Conservation (phyloP, 2,888 invertebrate species). For the Gortyna flavago region DNA sequence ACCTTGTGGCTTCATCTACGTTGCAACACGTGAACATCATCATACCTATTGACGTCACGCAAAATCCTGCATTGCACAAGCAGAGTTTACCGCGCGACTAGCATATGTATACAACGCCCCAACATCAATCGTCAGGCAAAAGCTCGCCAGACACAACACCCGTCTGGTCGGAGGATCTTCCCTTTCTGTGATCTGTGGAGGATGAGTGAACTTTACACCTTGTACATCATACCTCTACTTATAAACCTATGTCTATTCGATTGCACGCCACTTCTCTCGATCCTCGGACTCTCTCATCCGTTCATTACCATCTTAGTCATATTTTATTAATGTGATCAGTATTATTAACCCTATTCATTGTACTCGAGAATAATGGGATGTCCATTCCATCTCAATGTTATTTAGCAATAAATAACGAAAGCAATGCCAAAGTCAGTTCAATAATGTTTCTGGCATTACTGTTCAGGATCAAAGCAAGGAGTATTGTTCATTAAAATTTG, state of each 20-base stretch:
- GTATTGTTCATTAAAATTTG: background rate
- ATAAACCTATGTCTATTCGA: background rate
- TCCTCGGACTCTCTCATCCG: background rate
- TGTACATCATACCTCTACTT: background rate
- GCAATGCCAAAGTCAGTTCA: constrained; percentile 14
- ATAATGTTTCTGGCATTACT: constrained; percentile 26
- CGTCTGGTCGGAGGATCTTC: background rate
- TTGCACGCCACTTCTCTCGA: background rate
- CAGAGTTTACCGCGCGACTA: background rate
- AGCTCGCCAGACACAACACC: background rate
- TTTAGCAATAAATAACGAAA: constrained; percentile 30
- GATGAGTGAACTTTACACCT: background rate
- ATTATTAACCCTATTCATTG: constrained; percentile 28
- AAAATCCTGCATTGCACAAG: background rate
- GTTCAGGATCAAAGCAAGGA: constrained; percentile 35
- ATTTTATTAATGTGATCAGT: constrained; percentile 35
- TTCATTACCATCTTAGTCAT: background rate
- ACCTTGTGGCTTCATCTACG: background rate
- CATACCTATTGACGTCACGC: too few species aligned
- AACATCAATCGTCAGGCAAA: background rate
- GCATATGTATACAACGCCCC: background rate
- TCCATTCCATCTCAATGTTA: constrained; percentile 25
- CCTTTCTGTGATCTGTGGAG: background rate
- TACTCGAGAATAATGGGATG: constrained; percentile 26
- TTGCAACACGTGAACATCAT: background rate